Percentiles rank a stretch among this genome's conserved stretches.
These are phyloP conservation scores for Theristus sp. DNA, from an alignment of 2,888 invertebrate species.

Conservation along the genomic window DNA sequence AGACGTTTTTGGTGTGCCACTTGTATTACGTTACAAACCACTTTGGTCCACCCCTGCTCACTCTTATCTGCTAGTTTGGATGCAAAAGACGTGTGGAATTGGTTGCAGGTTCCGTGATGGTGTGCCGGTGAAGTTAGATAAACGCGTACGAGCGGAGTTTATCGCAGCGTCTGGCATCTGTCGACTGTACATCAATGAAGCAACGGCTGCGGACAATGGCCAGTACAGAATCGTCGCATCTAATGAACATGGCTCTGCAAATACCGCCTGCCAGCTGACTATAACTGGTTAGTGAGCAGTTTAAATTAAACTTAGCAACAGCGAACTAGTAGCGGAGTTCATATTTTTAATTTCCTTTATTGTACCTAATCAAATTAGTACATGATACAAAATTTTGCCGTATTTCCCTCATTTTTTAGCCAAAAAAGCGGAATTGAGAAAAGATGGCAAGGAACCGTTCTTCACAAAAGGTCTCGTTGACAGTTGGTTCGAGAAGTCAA, in stretches of 20 bases:
- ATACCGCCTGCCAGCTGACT: slow-evolving; percentile 44
- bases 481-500: slow-evolving; percentile 21
- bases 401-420: background rate
- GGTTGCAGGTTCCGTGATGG: slow-evolving; percentile 24
- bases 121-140: slow-evolving; percentile 17
- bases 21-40: too few species aligned
- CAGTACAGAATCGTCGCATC: slow-evolving; percentile 84
- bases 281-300: slow-evolving; percentile 30
- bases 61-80: too few species aligned
- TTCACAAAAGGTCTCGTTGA: slow-evolving; percentile 25
- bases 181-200: slow-evolving; percentile 18
- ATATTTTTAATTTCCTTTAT: too few species aligned
- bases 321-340: too few species aligned
- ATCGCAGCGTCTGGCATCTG: slow-evolving; percentile 30
- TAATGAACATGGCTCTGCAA: slow-evolving; percentile 47
- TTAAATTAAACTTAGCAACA: too few species aligned
- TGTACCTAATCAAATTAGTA: too few species aligned
- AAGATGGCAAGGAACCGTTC: slow-evolving; percentile 24
- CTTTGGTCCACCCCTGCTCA: too few species aligned
- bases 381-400: too few species aligned
- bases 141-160: slow-evolving; percentile 13
- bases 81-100: too few species aligned
- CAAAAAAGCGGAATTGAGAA: slow-evolving; percentile 17
- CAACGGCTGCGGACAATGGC: slow-evolving; percentile 38
- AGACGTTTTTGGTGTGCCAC: too few species aligned